Evolutionary conservation across 1,140 invertebrate species (phyloP), one percentile per base, ranked within the genome.

Genomic region (Drosophila persimilis): DNA sequence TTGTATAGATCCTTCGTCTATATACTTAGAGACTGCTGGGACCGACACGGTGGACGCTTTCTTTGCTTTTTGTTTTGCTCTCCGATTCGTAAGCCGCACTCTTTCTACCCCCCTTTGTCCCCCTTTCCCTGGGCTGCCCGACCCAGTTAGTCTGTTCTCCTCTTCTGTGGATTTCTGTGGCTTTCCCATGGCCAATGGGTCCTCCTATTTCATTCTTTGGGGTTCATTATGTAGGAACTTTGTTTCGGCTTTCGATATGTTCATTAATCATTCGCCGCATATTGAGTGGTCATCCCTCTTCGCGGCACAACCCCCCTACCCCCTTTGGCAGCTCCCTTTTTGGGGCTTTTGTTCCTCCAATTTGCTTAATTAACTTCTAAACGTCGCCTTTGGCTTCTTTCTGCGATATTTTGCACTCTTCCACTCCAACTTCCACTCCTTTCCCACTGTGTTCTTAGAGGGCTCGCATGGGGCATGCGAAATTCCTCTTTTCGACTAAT

Each of bases 361-460:
- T 85, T 85, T 85, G 54, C 81, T 86, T 85, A 85, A 85, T 86
- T 85, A 85, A 85, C 81, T 85, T 85, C 81, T 85, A 85, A 85
- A 86, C 81, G 81, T 85, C 69, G 73, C 77, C 76, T 84, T 85
- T 74, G 73, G 79, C 78, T 74, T 81, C 47, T 69, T 63, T 55
- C 22, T 48, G 47, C 22, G 8, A 72, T 60, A 24, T 70, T 48
- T 71, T 46, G 29, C 39, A 51, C 51, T 20, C 22, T 35, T 64
- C 9, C n/a, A 58, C 31, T 56, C 29, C 20, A 31, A 43, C 39
- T 43, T 50, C 15, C 20, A 9, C 39, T 35, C 45, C 50, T 55
- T 59, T 51, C 31, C 1, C 29, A 31, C 7, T 31, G 29, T 31
- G 6, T 8, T 31, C 29, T 31, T 31, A 2, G 6, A 8, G 29